Percentiles rank a stretch among this genome's conserved stretches.
phyloP scores from a whole-genome alignment of 2,113 vertebrate genomes.

The Rhipidura dahli region DNA sequence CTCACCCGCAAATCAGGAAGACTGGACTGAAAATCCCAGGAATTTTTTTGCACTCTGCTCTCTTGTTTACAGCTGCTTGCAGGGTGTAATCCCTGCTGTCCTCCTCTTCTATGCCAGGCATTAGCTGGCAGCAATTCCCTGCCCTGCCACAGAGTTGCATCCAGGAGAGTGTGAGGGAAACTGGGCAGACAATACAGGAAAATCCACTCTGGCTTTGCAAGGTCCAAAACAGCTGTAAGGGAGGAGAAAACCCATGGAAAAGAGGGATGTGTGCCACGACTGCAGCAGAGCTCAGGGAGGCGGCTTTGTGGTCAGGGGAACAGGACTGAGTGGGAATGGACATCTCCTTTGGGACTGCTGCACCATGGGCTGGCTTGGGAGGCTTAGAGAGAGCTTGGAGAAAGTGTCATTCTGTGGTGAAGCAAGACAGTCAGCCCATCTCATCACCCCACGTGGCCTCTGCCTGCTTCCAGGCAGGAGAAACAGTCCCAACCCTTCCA shows the following conservation, averaged over 20 bases:
- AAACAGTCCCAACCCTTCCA: not conserved
- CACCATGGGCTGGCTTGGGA: not conserved
- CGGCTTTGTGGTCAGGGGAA: not conserved
- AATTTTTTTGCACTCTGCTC: not conserved
- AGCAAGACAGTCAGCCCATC: not conserved
- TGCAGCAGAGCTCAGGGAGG: not conserved
- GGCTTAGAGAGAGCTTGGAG: not conserved
- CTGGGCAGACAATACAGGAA: not conserved
- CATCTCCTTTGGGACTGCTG: not conserved
- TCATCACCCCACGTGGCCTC: not conserved
- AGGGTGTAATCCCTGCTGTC: not conserved
- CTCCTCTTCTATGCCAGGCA: not conserved
- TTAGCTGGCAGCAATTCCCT: not conserved
- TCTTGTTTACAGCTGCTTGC: not conserved
- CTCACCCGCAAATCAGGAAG: accelerated
- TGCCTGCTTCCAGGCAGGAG: not conserved
- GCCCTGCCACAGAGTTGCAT: not conserved
- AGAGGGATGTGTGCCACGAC: not conserved
- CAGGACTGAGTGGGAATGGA: not conserved
- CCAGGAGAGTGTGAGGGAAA: not conserved
- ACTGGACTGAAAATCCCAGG: not conserved
- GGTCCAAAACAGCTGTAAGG: not conserved
- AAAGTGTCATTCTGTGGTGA: not conserved
- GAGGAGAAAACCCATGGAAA: not conserved
- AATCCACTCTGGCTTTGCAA: not conserved